phyloP scores from a whole-genome alignment of 2,797 vertebrate genomes.

The Malacoctenus gilli region DNA sequence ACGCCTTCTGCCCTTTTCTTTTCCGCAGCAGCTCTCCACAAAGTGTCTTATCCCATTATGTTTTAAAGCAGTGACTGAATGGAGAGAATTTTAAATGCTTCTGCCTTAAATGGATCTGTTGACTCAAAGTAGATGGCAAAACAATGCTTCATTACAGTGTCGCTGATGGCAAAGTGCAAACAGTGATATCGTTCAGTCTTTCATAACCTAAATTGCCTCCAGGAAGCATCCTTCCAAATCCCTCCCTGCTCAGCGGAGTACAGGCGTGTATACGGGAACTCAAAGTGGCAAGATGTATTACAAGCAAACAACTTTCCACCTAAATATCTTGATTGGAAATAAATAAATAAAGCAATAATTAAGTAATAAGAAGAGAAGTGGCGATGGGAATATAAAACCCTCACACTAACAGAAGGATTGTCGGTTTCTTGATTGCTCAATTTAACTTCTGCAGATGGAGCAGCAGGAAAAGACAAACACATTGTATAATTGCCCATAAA shows the following conservation, averaged over 20 bases:
- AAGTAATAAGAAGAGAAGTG: constrained; percentile 56
- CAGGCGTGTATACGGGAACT: constrained; percentile 40
- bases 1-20: background rate
- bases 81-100: constrained; percentile 21
- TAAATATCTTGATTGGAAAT: constrained; percentile 45
- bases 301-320: constrained; percentile 51
- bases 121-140: constrained; percentile 44
- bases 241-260: constrained; percentile 36
- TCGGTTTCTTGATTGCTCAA: constrained; percentile 62
- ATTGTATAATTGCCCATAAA: constrained; percentile 5
- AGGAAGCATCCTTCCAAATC: constrained; percentile 54
- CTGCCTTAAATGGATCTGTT: constrained; percentile 42
- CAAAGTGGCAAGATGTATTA: constrained; percentile 30
- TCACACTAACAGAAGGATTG: constrained; percentile 64
- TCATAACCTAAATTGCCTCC: constrained; percentile 45
- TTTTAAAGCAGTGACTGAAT: constrained; percentile 26
- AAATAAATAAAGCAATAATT: constrained; percentile 64
- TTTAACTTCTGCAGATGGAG: constrained; percentile 58
- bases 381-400: constrained; percentile 51
- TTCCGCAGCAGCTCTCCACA: constrained; percentile 9
- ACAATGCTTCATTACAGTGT: constrained; percentile 36
- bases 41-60: constrained; percentile 20
- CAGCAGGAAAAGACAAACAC: constrained; percentile 24
- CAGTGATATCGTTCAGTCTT: constrained; percentile 49
- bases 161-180: constrained; percentile 38